Conservation (phyloP, 2,797 vertebrate species). For the Tapera naevia region DNA sequence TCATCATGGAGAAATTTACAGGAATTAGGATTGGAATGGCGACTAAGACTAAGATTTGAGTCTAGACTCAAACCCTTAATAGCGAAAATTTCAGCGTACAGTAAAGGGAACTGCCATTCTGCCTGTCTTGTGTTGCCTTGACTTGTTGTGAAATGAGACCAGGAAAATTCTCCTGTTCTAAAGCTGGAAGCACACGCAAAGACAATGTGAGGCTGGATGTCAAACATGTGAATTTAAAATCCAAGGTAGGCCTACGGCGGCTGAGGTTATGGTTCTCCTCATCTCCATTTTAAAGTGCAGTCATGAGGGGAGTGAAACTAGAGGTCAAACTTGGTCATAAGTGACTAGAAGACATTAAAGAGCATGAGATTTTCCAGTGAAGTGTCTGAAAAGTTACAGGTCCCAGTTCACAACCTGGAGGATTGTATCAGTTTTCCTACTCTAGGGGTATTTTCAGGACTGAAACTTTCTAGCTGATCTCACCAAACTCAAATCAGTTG, state of each 20-base stretch:
- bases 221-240: background rate
- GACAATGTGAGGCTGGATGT: background rate
- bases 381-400: background rate
- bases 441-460: background rate
- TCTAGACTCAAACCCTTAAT: background rate
- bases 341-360: background rate
- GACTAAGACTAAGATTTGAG: background rate
- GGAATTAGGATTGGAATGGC: background rate
- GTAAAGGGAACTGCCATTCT: background rate
- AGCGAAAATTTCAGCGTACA: background rate
- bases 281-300: background rate
- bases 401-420: background rate
- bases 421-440: background rate
- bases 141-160: background rate
- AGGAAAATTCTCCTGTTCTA: background rate
- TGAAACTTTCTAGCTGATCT: background rate
- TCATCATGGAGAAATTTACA: background rate
- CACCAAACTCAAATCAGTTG: background rate
- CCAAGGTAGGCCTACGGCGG: background rate
- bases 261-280: background rate
- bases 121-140: background rate
- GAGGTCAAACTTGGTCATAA: background rate
- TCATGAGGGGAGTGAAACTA: background rate
- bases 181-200: background rate
- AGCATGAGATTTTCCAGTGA: background rate